Base-by-base conservation (phyloP, 2,113 vertebrate species). In the Fregetta grallaria region DNA sequence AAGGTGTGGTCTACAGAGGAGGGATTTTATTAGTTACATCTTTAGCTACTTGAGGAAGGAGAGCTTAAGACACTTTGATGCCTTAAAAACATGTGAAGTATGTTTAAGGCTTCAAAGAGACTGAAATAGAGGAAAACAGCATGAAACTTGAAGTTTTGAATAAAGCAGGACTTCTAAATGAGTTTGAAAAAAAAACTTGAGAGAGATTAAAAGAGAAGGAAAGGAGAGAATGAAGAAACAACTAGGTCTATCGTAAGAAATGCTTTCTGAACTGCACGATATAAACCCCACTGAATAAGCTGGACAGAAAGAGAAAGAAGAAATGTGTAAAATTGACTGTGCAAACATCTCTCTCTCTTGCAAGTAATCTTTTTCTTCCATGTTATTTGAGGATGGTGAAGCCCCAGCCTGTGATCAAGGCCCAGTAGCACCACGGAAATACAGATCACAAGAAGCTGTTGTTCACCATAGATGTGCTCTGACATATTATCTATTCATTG, bases 1-100 rank as follows among this genome's bases (percentile, higher is more conserved):
- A 78, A 97, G 97, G 97, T 97, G 97, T 96, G 96, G 97, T 98
- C 97, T 92, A 38, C 53, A 96, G 72, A 81, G 66, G 32, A 86
- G 65, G 2, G 30, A 74, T 96, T 93, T 95, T 93, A 97, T 98
- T 94, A 86, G 83, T 91, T 91, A 97, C 95, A 96, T 97, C 95
- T 97, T 97, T 96, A 92, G 90, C 83, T 96, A 93, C 94, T 95
- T 94, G 90, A 95, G 83, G 92, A 94, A 95, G 83, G 75, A 92
- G 80, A 94, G 40, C 32, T 81, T 93, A 92, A 96, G 90, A 89
- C 44, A 81, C 94, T 96, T 96, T 96, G 94, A 97, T 95, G 95
- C 92, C 52, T 96, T 88, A 82, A 88, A 89, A 96, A 95, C 90
- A 94, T 52, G 79, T 89, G 92, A 97, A 86, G 42, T 90, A 88